Percentiles rank a stretch among this genome's conserved stretches.
phyloP scores from a whole-genome alignment of 2,113 vertebrate species.

The Vicugna pacos region DNA sequence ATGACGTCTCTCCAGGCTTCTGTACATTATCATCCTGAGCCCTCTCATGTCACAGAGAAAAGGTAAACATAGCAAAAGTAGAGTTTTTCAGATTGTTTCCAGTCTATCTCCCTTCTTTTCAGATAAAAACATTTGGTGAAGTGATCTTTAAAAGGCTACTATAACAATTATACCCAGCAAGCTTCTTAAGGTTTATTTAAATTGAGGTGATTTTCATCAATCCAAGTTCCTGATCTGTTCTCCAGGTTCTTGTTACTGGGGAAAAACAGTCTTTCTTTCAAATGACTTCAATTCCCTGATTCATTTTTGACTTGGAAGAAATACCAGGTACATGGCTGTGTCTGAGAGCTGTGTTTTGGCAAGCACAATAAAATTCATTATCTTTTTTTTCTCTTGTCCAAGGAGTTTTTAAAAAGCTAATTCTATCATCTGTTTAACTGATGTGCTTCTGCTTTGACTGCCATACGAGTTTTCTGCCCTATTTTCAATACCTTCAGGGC shows the following conservation, averaged over 20 bases:
- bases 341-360: slow-evolving; percentile 50
- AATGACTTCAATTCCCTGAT: slow-evolving; percentile 43
- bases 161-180: not conserved
- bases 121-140: slow-evolving; percentile 11
- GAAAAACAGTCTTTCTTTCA: slow-evolving; percentile 43
- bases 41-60: not conserved
- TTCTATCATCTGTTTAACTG: slow-evolving; percentile 35
- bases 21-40: not conserved
- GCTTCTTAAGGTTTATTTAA: slow-evolving; percentile 10
- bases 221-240: not conserved
- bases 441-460: slow-evolving; percentile 46
- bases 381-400: slow-evolving; percentile 37
- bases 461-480: not conserved
- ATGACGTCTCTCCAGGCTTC: not conserved
- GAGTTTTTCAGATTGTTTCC: not conserved
- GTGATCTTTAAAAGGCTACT: not conserved
- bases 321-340: not conserved
- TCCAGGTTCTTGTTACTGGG: not conserved
- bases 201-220: slow-evolving; percentile 45
- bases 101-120: not conserved
- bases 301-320: slow-evolving; percentile 58
- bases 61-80: not conserved
- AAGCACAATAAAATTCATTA: slow-evolving; percentile 43
- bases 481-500: slow-evolving; percentile 35
- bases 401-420: slow-evolving; percentile 53